Conservation (phyloP, 2,888 invertebrate genomes). For the Pseudococcus viburni region DNA sequence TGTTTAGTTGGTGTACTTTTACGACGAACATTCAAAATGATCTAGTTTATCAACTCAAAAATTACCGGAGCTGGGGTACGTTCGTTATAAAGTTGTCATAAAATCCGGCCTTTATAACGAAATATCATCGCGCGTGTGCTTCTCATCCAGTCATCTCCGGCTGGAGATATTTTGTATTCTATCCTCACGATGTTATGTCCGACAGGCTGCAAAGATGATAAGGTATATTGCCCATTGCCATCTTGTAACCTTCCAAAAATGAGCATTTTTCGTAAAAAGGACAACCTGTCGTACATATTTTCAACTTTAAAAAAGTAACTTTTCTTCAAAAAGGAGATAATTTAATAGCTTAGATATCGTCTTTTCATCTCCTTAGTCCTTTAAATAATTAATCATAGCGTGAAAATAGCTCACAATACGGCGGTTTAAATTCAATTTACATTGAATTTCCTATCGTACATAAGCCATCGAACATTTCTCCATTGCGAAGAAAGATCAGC, state of each 20-base stretch:
- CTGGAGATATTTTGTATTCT: background rate
- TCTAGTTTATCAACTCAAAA: background rate
- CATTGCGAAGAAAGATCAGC: background rate
- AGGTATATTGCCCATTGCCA: background rate
- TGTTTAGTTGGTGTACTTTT: background rate
- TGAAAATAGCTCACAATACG: background rate
- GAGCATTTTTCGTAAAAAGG: background rate
- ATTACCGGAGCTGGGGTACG: background rate
- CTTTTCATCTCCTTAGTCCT: background rate
- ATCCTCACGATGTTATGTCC: background rate
- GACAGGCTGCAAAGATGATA: background rate
- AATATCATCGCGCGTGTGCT: background rate
- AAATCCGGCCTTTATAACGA: background rate
- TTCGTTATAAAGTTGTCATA: background rate
- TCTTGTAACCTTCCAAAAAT: background rate
- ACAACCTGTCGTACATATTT: background rate
- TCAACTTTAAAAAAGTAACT: background rate
- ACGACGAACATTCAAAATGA: background rate
- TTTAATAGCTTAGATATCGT: background rate
- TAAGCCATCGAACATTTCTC: background rate
- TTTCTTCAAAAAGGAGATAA: background rate
- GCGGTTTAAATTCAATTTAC: background rate
- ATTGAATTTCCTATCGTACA: background rate
- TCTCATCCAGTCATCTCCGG: background rate
- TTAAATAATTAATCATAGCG: constrained; percentile 3